Conservation (phyloP, 23 tunicate species). For the Halocynthia aurantium region DNA sequence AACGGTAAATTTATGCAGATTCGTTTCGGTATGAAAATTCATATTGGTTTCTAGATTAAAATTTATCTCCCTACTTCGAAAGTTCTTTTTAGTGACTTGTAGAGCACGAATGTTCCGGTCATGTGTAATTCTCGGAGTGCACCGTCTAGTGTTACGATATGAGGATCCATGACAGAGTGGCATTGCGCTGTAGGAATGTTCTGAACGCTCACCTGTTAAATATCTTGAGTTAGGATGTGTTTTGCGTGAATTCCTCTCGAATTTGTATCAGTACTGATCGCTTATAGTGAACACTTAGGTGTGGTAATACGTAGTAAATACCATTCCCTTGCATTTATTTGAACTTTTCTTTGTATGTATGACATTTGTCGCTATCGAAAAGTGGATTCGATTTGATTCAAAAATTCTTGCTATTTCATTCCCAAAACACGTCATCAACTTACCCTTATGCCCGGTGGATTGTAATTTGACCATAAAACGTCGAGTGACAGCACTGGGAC, state of each 20-base stretch:
- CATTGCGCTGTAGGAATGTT: not conserved
- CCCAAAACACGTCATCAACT: too few species aligned
- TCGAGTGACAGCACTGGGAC: not conserved
- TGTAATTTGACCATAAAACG: not conserved
- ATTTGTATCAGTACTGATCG: too few species aligned
- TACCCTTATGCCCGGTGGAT: not conserved
- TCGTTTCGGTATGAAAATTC: not conserved
- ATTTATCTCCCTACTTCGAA: not conserved
- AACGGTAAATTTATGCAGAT: not conserved
- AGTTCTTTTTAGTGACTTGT: not conserved
- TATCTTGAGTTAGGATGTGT: too few species aligned
- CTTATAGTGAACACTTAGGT: too few species aligned
- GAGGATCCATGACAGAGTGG: not conserved
- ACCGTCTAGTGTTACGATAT: slow-evolving; percentile 1
- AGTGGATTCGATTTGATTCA: too few species aligned
- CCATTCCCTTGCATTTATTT: too few species aligned
- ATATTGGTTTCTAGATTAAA: not conserved
- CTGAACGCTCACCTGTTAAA: not conserved
- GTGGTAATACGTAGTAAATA: too few species aligned
- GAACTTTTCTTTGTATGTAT: too few species aligned
- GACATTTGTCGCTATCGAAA: too few species aligned
- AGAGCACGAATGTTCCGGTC: slow-evolving; percentile 7
- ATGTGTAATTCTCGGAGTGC: not conserved
- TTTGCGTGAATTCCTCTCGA: too few species aligned
- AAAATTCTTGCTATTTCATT: too few species aligned